Evolutionary conservation across 2,888 invertebrate species (phyloP).

Genomic region (Ischnura elegans): DNA sequence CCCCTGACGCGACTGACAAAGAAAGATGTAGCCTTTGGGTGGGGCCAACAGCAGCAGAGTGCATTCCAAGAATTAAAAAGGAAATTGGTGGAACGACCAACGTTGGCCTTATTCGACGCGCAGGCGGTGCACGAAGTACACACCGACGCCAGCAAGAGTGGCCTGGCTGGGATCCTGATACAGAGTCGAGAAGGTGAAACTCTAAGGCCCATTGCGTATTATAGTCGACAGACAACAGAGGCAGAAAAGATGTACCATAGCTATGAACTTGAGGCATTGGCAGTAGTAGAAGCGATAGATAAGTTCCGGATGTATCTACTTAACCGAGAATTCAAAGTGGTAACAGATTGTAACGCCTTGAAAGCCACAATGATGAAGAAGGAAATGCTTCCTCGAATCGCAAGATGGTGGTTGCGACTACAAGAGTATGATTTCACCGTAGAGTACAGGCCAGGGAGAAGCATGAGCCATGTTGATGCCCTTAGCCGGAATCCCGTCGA

Average conservation of each 20-base stretch:
- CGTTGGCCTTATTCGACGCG: conserved; percentile 74
- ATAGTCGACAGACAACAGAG: conserved; percentile 74
- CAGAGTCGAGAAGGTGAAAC: conserved; percentile 71
- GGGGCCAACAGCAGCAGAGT: conserved; percentile 72
- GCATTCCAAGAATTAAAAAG: conserved; percentile 73
- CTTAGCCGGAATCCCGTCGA: conserved; percentile 73
- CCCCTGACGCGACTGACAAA: conserved; percentile 72
- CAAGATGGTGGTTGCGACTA: conserved; percentile 74
- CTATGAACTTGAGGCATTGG: conserved; percentile 76
- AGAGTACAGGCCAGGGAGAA: conserved; percentile 72
- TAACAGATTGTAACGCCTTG: conserved; percentile 74
- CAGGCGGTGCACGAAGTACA: conserved; percentile 73
- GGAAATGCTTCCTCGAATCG: conserved; percentile 75
- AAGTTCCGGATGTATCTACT: conserved; percentile 75
- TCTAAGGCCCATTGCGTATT: conserved; percentile 74
- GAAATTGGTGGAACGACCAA: conserved; percentile 72
- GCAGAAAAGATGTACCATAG: conserved; percentile 75
- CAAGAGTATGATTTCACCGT: conserved; percentile 72
- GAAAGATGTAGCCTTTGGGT: conserved; percentile 69
- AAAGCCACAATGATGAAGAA: conserved; percentile 73
- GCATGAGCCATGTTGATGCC: conserved; percentile 74
- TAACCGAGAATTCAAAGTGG: conserved; percentile 74
- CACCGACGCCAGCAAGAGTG: conserved; percentile 75
- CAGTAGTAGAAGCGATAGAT: conserved; percentile 74
- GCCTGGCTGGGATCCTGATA: conserved; percentile 74